Conservation (phyloP, 2,113 vertebrate genomes). For the Corythaeola cristata region DNA sequence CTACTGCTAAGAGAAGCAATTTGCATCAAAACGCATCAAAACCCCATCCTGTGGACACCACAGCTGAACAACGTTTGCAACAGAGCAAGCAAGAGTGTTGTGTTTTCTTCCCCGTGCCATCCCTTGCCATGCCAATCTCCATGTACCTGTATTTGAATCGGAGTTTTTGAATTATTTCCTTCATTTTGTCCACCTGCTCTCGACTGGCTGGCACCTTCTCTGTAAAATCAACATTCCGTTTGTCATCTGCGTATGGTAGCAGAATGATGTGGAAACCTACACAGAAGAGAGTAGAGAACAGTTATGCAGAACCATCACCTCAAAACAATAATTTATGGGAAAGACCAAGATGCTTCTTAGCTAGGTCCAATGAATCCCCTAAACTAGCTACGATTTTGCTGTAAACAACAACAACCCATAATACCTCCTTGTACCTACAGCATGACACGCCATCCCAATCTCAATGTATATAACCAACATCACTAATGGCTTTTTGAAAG, state of each 20-base stretch:
- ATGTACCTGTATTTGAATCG: slow-evolving; percentile 89
- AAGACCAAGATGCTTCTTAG: neutral
- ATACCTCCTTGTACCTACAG: neutral
- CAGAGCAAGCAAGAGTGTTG: neutral
- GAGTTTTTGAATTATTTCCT: slow-evolving; percentile 88
- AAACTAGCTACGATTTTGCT: neutral
- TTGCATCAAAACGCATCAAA: neutral
- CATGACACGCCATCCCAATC: neutral
- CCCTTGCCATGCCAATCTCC: neutral
- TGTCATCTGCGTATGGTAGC: slow-evolving; percentile 91
- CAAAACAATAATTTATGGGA: neutral
- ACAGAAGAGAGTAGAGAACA: neutral
- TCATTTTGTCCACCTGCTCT: slow-evolving; percentile 93
- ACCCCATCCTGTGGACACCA: neutral
- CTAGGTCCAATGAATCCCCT: neutral
- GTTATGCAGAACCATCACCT: neutral
- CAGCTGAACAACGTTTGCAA: neutral
- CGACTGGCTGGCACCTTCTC: slow-evolving; percentile 77
- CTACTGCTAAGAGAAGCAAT: neutral
- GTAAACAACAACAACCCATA: neutral
- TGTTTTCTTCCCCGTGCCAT: neutral
- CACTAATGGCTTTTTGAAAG: neutral
- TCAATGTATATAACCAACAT: neutral
- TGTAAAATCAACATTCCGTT: slow-evolving; percentile 81
- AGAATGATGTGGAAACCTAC: slow-evolving; percentile 90